Percentiles rank a stretch among this genome's conserved stretches.
Evolutionary conservation across 2,797 vertebrate species (phyloP).

Genomic region (Cryptoprocta ferox): DNA sequence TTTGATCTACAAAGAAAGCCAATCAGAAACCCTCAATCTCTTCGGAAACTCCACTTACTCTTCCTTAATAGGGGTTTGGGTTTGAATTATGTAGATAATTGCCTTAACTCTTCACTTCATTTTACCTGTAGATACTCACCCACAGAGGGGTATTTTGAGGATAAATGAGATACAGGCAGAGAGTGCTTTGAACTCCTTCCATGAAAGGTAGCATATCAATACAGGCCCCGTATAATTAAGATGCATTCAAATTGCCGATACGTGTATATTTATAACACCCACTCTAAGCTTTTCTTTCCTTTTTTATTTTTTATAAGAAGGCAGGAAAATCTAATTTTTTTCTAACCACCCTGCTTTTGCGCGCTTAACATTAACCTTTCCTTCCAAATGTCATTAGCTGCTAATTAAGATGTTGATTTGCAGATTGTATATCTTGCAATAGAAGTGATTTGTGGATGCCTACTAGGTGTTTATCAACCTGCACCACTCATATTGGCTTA

Average conservation of each 20-base stretch:
- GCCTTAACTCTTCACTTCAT: conserved; percentile 52
- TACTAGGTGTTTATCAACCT: conserved; percentile 85
- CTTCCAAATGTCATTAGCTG: conserved; percentile 85
- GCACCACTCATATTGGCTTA: conserved; percentile 82
- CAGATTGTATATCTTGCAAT: conserved; percentile 84
- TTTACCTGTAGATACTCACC: conserved; percentile 53
- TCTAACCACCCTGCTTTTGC: conserved; percentile 75
- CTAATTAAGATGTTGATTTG: conserved; percentile 89
- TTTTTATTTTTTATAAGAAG: conserved; percentile 57
- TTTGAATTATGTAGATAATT: conserved; percentile 65
- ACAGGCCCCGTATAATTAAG: conserved; percentile 68
- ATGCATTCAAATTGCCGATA: conserved; percentile 71
- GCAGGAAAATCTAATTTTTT: conserved; percentile 70
- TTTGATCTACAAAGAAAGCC: background rate
- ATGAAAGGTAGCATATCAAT: conserved; percentile 68
- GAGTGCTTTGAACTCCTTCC: conserved; percentile 58
- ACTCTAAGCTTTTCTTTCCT: conserved; percentile 50
- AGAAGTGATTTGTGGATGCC: conserved; percentile 84
- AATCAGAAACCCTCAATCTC: background rate
- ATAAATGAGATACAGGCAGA: conserved; percentile 62
- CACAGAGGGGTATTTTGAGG: conserved; percentile 68
- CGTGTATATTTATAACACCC: conserved; percentile 59
- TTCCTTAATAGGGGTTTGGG: conserved; percentile 31
- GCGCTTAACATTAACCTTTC: conserved; percentile 84
- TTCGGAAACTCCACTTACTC: background rate